A percentile compares a stretch with the other conserved stretches of the same genome.
phyloP scores from a whole-genome alignment of 1,140 invertebrate genomes.

The Diabrotica undecimpunctata region DNA sequence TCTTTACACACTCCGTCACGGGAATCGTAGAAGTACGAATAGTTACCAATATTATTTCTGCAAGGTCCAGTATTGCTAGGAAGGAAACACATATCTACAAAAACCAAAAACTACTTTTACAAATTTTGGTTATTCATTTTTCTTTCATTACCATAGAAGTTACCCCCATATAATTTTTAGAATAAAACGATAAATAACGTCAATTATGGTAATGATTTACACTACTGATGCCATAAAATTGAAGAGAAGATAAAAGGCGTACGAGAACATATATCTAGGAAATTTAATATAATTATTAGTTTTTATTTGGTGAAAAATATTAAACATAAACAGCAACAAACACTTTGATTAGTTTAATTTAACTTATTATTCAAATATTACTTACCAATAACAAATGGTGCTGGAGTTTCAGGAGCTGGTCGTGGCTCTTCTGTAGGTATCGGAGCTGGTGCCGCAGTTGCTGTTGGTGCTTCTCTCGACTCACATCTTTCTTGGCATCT shows the following conservation, averaged over 20 bases:
- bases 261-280: no score
- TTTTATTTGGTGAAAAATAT: no score
- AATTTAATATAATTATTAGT: no score
- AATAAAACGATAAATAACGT: not conserved
- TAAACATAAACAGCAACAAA: no score
- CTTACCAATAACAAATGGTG: not conserved
- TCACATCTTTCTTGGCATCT: constrained; percentile 63
- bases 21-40: constrained; percentile 73
- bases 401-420: not conserved
- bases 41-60: constrained; percentile 42
- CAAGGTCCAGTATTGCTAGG: constrained; percentile 69
- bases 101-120: constrained; percentile 4
- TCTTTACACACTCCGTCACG: constrained; percentile 71
- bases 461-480: constrained; percentile 18
- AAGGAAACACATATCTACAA: constrained; percentile 68
- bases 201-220: no score
- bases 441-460: not conserved
- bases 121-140: not conserved
- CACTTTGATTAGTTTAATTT: no score
- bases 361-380: not conserved
- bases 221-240: no score
- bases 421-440: not conserved
- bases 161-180: not conserved
- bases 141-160: not conserved
- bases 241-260: no score